phyloP scores from a whole-genome alignment of 2,113 vertebrate genomes.

The Mormoops blainvillei region DNA sequence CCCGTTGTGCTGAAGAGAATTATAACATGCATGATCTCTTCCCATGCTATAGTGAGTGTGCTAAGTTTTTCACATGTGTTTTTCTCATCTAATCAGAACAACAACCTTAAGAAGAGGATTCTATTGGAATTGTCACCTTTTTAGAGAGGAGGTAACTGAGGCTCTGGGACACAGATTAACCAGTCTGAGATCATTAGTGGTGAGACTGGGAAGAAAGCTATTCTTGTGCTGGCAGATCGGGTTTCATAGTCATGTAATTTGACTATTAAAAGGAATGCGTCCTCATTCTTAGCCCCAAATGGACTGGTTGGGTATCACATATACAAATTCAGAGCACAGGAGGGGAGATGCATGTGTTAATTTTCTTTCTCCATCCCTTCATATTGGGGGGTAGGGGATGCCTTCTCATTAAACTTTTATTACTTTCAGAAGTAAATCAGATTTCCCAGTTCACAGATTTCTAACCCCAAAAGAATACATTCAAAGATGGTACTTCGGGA shows the following conservation, averaged over 20 bases:
- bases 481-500: not conserved
- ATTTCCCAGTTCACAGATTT: not conserved
- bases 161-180: not conserved
- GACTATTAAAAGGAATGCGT: not conserved
- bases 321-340: not conserved
- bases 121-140: not conserved
- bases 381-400: not conserved
- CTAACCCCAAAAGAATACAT: constrained; percentile 24
- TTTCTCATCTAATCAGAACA: not conserved
- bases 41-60: not conserved
- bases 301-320: not conserved
- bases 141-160: not conserved
- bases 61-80: not conserved
- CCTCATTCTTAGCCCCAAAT: not conserved
- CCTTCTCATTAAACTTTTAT: not conserved
- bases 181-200: not conserved
- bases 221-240: not conserved
- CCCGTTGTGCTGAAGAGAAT: not conserved
- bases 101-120: not conserved
- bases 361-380: constrained; percentile 3
- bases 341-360: not conserved
- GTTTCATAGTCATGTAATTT: not conserved
- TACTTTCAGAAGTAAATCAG: not conserved
- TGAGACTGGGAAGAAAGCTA: not conserved
- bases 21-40: not conserved